Evolutionary conservation across 1,140 invertebrate species (phyloP).

Genomic region (Drosophila bocqueti): DNA sequence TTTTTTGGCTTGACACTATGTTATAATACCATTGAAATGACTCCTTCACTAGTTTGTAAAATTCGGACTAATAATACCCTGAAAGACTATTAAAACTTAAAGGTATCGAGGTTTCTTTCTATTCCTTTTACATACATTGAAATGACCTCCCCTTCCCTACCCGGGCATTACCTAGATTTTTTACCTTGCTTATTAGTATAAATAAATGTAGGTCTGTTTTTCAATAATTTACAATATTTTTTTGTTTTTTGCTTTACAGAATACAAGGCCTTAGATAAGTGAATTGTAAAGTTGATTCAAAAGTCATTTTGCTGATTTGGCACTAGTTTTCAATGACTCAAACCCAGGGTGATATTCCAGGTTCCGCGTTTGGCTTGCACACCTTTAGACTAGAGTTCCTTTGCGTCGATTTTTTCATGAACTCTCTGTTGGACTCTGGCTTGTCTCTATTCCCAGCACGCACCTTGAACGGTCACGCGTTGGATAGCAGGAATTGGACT

Average conservation of each 20-base stretch:
- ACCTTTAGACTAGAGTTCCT: neutral
- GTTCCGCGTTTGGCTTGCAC: neutral
- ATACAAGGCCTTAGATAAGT: neutral
- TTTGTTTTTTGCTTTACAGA: neutral
- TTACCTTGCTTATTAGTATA: neutral
- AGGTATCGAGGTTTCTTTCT: too few species aligned
- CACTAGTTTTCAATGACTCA: neutral
- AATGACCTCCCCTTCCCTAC: too few species aligned
- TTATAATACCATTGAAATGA: too few species aligned
- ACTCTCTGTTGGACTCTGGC: neutral
- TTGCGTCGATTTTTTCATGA: constrained; percentile 2
- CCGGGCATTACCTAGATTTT: neutral
- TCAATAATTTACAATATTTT: neutral
- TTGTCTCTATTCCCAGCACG: constrained; percentile 14
- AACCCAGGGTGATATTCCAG: neutral
- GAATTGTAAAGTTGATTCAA: neutral
- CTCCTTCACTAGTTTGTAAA: too few species aligned
- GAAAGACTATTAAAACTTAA: too few species aligned
- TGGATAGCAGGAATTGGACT: neutral
- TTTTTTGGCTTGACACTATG: too few species aligned
- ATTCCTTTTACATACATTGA: too few species aligned
- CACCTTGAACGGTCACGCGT: constrained; percentile 1
- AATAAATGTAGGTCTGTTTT: neutral
- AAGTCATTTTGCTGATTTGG: neutral
- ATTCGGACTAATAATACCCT: too few species aligned